Percentiles rank a stretch among this genome's conserved stretches.
Conservation (phyloP, 2,113 vertebrate species). For the Cavia porcellus region DNA sequence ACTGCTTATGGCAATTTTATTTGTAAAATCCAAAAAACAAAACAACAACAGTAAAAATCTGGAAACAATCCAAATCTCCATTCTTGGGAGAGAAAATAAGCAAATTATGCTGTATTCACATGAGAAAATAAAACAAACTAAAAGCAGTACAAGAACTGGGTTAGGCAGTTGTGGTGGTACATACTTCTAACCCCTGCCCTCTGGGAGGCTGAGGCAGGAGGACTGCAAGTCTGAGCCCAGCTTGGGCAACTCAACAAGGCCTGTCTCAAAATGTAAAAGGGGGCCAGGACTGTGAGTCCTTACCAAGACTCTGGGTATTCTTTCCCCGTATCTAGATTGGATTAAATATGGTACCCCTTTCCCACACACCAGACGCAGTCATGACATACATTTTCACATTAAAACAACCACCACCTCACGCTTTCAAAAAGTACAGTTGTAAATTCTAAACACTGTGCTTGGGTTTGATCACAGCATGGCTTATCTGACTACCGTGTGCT, state of each 20-base stretch:
- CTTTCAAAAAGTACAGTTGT: background rate
- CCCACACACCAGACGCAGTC: background rate
- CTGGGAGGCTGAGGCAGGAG: no score
- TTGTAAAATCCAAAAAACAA: background rate
- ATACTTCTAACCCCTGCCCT: no score
- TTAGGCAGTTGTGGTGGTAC: no score
- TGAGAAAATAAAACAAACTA: no score
- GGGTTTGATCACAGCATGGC: background rate
- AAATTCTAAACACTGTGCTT: conserved; percentile 37
- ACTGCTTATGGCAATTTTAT: background rate
- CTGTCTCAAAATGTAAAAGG: background rate
- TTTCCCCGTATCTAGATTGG: background rate
- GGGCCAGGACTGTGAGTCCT: background rate
- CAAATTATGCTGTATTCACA: no score
- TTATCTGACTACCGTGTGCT: background rate
- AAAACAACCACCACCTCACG: background rate
- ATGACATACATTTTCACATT: background rate
- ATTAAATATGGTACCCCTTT: background rate
- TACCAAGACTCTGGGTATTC: background rate
- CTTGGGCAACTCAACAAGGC: background rate
- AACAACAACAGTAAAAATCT: background rate
- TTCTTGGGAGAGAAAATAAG: no score
- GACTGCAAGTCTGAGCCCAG: no score
- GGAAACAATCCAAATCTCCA: background rate
- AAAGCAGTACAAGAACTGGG: no score